phyloP scores from a whole-genome alignment of 2,888 invertebrate genomes.

The Diogma glabrata region DNA sequence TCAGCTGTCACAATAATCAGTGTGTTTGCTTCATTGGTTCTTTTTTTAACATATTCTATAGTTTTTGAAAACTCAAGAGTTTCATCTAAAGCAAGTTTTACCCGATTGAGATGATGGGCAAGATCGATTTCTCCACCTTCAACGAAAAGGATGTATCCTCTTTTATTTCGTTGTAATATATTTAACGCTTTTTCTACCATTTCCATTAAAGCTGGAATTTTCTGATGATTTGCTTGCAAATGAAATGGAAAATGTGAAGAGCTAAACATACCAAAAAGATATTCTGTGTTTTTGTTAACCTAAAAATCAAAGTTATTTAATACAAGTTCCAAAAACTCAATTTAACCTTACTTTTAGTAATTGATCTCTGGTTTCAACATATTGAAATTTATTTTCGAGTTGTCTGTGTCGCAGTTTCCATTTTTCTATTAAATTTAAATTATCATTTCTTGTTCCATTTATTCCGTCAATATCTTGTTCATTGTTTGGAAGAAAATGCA shows the following conservation, averaged over 20 bases:
- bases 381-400: slow-evolving; percentile 36
- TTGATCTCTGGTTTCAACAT: slow-evolving; percentile 52
- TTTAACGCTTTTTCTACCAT: slow-evolving; percentile 63
- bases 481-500: slow-evolving; percentile 48
- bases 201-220: slow-evolving; percentile 58
- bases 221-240: slow-evolving; percentile 42
- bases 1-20: slow-evolving; percentile 71
- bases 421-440: slow-evolving; percentile 50
- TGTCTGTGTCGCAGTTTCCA: slow-evolving; percentile 44
- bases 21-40: slow-evolving; percentile 57
- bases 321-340: background rate
- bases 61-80: slow-evolving; percentile 68
- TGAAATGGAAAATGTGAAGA: slow-evolving; percentile 61
- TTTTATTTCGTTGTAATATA: slow-evolving; percentile 47
- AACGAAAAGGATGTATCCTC: slow-evolving; percentile 66
- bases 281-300: slow-evolving; percentile 40
- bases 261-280: slow-evolving; percentile 57
- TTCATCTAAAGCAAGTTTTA: slow-evolving; percentile 63
- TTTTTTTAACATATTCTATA: slow-evolving; percentile 45
- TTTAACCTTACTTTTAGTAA: slow-evolving; percentile 40
- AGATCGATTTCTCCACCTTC: slow-evolving; percentile 67
- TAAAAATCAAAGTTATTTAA: no score
- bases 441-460: slow-evolving; percentile 45
- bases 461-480: slow-evolving; percentile 40
- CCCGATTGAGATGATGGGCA: slow-evolving; percentile 61